Evolutionary conservation across 1,140 invertebrate genomes (phyloP).

Genomic region (Drosophila cardini): DNA sequence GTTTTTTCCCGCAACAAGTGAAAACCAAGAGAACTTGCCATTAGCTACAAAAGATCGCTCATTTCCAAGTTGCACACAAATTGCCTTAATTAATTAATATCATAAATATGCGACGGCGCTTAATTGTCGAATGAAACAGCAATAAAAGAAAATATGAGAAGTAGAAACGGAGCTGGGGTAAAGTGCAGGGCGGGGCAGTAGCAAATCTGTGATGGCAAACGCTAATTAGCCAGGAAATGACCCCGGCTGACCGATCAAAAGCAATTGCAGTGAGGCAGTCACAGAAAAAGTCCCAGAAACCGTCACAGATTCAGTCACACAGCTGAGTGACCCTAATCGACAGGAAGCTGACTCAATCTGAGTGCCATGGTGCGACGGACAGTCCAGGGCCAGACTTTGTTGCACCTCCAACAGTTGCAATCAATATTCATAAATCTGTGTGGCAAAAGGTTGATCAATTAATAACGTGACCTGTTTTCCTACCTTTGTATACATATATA

Average conservation of each 20-base stretch:
- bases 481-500: no score
- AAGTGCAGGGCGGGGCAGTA: constrained; percentile 7
- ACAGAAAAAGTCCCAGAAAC: constrained; percentile 35
- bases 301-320: constrained; percentile 41
- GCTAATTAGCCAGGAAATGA: constrained; percentile 82
- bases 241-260: constrained; percentile 72
- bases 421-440: constrained; percentile 80
- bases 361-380: constrained; percentile 21
- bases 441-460: constrained; percentile 75
- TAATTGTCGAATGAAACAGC: constrained; percentile 62
- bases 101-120: constrained; percentile 78
- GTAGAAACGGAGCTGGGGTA: constrained; percentile 19
- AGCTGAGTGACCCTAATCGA: constrained; percentile 79
- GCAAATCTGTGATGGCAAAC: constrained; percentile 72
- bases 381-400: constrained; percentile 47
- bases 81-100: constrained; percentile 82
- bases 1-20: background rate
- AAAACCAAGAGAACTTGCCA: constrained; percentile 1
- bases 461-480: constrained; percentile 79
- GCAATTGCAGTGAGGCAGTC: constrained; percentile 42
- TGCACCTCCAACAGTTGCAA: constrained; percentile 71
- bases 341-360: constrained; percentile 82
- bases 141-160: constrained; percentile 15
- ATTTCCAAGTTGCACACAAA: constrained; percentile 68
- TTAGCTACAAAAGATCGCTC: constrained; percentile 22